Conservation (phyloP, 2,888 invertebrate species). For the Eledona agricola region DNA sequence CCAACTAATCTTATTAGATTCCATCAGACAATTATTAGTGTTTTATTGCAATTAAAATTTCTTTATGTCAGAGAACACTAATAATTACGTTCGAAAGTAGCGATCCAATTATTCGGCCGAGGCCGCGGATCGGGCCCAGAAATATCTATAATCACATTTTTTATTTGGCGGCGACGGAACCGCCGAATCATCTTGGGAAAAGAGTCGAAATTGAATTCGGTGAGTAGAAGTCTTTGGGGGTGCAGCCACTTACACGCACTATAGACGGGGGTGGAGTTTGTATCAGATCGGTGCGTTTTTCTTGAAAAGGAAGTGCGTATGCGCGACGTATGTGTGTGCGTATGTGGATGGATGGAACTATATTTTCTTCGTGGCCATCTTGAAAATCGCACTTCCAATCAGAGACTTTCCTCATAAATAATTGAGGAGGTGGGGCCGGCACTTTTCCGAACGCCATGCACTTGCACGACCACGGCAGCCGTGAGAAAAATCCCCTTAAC, state of each 20-base stretch:
- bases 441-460: slow-evolving; percentile 10
- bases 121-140: no score
- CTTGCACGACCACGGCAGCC: slow-evolving; percentile 7
- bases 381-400: slow-evolving; percentile 48
- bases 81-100: no score
- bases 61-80: slow-evolving; percentile 3
- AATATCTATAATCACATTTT: no score
- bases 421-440: slow-evolving; percentile 36
- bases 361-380: slow-evolving; percentile 46
- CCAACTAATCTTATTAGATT: slow-evolving; percentile 12
- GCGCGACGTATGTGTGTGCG: slow-evolving; percentile 45
- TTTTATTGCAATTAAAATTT: slow-evolving; percentile 29
- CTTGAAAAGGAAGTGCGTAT: slow-evolving; percentile 42
- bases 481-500: slow-evolving; percentile 20
- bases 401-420: slow-evolving; percentile 44
- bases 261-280: slow-evolving; percentile 50
- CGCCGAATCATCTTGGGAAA: no score
- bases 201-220: no score
- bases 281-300: slow-evolving; percentile 42
- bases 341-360: slow-evolving; percentile 41
- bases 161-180: no score
- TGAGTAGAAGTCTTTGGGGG: no score
- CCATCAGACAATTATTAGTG: slow-evolving; percentile 6
- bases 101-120: no score
- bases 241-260: no score